Conservation (phyloP, 2,888 invertebrate species). For the Argyresthia goedartella region DNA sequence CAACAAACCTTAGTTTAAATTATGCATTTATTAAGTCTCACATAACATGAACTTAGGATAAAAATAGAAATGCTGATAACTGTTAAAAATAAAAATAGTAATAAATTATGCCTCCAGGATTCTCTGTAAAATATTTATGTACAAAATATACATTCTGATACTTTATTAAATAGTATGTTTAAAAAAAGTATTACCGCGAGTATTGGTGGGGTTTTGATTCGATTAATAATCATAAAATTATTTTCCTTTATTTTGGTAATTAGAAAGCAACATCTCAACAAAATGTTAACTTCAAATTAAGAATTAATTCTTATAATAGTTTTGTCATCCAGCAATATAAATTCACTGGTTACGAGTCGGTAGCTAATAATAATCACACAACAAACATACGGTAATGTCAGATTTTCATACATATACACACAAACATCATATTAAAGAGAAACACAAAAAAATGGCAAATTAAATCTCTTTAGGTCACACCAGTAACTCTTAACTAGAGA, state of each 20-base stretch:
- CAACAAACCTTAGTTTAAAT: neutral
- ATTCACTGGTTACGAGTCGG: no score
- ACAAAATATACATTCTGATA: conserved; percentile 52
- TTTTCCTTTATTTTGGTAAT: neutral
- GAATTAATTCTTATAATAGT: no score
- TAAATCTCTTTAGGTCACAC: conserved; percentile 44
- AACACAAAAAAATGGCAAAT: neutral
- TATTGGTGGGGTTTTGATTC: conserved; percentile 4
- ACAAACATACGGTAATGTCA: neutral
- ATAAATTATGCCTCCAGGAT: conserved; percentile 56
- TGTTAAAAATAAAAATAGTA: conserved; percentile 37
- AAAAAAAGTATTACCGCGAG: neutral
- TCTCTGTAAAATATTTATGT: conserved; percentile 42
- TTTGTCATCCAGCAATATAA: no score
- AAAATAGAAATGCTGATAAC: conserved; percentile 40
- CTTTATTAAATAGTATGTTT: conserved; percentile 13
- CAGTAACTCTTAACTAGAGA: conserved; percentile 19
- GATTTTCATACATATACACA: neutral
- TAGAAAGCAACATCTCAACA: no score
- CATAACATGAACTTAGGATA: conserved; percentile 35
- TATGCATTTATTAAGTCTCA: conserved; percentile 1
- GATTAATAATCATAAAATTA: neutral
- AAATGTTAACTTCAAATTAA: no score
- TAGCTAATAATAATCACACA: no score
- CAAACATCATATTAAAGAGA: neutral